phyloP scores from a whole-genome alignment of 2,888 invertebrate genomes.

The Chironomus tentans region DNA sequence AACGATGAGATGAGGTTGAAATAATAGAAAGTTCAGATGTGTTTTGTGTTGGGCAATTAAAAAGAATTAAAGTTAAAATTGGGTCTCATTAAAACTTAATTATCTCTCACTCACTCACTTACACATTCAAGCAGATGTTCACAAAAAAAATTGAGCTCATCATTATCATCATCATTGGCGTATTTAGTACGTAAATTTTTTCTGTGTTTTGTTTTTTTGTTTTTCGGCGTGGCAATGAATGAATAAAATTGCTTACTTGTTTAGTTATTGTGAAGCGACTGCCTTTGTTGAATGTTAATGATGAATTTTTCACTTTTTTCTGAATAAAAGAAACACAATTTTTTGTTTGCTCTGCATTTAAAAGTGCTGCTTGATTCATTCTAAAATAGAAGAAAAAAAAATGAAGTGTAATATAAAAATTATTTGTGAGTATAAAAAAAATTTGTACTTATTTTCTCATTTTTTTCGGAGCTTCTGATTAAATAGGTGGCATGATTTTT shows the following conservation, averaged over 20 bases:
- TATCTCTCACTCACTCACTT: not conserved
- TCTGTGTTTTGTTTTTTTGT: not conserved
- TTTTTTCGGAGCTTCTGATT: no score
- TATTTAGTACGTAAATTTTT: not conserved
- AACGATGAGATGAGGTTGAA: not conserved
- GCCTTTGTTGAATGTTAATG: not conserved
- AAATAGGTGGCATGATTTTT: no score
- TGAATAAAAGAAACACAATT: not conserved
- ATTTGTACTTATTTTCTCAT: no score
- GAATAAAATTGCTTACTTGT: not conserved
- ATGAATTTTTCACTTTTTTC: not conserved
- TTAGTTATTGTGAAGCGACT: not conserved
- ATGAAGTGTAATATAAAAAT: not conserved
- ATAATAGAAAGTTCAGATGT: slow-evolving; percentile 1
- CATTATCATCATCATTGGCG: not conserved
- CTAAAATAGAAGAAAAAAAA: not conserved
- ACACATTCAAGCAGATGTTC: no score
- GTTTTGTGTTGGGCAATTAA: not conserved
- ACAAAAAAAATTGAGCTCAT: not conserved
- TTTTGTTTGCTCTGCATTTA: not conserved
- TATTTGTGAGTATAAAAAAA: not conserved
- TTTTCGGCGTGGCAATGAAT: not conserved
- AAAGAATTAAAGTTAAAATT: not conserved
- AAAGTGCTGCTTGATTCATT: not conserved
- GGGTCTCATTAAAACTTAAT: slow-evolving; percentile 4